These are phyloP conservation scores for Phortica okadai DNA, from an alignment of 2,888 invertebrate species.

Conservation along the genomic window DNA sequence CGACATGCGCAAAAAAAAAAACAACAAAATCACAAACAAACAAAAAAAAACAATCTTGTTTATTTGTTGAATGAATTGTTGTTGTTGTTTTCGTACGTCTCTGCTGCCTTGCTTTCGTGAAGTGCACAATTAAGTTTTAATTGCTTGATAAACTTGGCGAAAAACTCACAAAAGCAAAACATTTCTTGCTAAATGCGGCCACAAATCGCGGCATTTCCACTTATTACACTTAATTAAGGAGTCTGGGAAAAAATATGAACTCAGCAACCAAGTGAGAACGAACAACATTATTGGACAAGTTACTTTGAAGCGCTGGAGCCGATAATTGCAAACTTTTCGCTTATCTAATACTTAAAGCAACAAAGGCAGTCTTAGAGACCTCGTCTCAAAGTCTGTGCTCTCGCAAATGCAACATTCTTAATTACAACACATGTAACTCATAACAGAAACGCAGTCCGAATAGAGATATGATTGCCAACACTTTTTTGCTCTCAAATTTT, in stretches of 20 bases:
- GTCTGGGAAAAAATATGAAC: background rate
- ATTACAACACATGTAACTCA: too few species aligned
- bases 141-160: slow-evolving; percentile 12
- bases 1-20: slow-evolving; percentile 35
- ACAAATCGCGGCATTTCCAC: background rate
- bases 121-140: slow-evolving; percentile 24
- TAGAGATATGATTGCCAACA: too few species aligned
- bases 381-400: too few species aligned
- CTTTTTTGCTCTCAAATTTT: too few species aligned
- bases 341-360: too few species aligned
- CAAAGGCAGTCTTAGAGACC: too few species aligned
- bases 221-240: background rate
- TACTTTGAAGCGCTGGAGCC: too few species aligned
- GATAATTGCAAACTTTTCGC: too few species aligned
- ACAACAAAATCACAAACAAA: background rate
- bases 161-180: background rate
- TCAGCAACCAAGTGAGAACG: background rate
- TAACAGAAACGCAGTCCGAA: too few species aligned
- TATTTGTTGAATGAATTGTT: background rate
- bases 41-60: background rate
- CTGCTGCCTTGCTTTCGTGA: background rate
- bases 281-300: too few species aligned
- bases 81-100: background rate
- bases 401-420: too few species aligned
- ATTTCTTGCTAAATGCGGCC: background rate